Base-by-base conservation (phyloP, 2,797 vertebrate genomes). In the Eupleurogrammus muticus region DNA sequence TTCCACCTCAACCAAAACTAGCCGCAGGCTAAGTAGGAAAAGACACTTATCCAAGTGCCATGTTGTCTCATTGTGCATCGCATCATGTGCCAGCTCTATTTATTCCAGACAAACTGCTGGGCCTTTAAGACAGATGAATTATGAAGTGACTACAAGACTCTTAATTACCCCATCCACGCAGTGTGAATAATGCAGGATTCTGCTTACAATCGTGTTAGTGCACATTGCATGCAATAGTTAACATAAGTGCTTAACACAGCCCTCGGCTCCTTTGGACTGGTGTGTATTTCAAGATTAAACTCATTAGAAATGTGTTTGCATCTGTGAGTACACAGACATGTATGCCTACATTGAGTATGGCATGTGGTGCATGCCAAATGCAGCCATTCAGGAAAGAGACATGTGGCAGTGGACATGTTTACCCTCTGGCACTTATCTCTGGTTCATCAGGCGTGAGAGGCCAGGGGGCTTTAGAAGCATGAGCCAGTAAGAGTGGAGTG, bases 121-220 rank as follows among this genome's bases (percentile, higher is more conserved):
- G 78, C 76, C 56, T 91, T 90, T 86, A 92, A 89, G 50, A 32
- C 69, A 80, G 73, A 93, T 93, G 51, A 94, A 94, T 93, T 89
- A 94, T 93, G 81, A 87, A 93, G 54, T 48, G 56, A 70, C 79
- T 90, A 89, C 87, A 91, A 86, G 75, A 73, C 55, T 78, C 79
- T 89, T 94, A 93, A 94, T 94, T 92, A 90, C 80, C 77, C 66
- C 69, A 75, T 73, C 74, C 57, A 79, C 67, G 75, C 73, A 69
- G 28, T 81, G 70, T 94, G 79, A 94, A 93, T 94, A 91, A 94
- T 93, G 91, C 75, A 95, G 75, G 36, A 70, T 64, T 83, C 73
- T 83, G 83, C 75, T 90, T 88, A 87, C 83, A 80, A 83, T 60
- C 65, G 59, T 61, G 71, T 90, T 83, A 80, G 83, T 67, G 82